A percentile compares a stretch with the other conserved stretches of the same genome.
These are phyloP conservation scores for Apeira syringaria DNA, from an alignment of 2,888 invertebrate species.

Conservation along the genomic window DNA sequence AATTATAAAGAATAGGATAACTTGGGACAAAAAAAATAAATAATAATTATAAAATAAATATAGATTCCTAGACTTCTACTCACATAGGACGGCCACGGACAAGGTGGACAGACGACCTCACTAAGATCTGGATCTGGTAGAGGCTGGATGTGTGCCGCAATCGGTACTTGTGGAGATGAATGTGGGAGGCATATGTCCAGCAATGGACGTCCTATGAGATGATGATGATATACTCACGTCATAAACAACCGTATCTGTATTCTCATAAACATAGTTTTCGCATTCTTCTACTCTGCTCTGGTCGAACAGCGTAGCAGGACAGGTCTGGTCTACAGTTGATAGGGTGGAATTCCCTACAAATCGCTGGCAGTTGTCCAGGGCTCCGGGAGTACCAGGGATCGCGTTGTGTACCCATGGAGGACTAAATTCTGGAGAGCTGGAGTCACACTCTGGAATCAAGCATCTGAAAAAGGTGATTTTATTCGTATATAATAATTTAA, in stretches of 20 bases:
- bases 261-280: slow-evolving; percentile 55
- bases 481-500: too few species aligned
- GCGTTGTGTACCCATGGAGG: slow-evolving; percentile 46
- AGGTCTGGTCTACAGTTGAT: slow-evolving; percentile 57
- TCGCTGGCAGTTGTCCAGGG: slow-evolving; percentile 70
- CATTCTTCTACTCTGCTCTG: slow-evolving; percentile 38
- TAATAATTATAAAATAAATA: too few species aligned
- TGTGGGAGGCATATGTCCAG: too few species aligned
- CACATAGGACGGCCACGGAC: too few species aligned
- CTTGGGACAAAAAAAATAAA: too few species aligned
- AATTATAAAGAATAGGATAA: too few species aligned
- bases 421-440: slow-evolving; percentile 7
- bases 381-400: slow-evolving; percentile 46
- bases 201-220: too few species aligned
- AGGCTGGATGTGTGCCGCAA: too few species aligned
- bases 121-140: too few species aligned
- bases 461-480: slow-evolving; percentile 24
- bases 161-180: too few species aligned
- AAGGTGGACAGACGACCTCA: too few species aligned
- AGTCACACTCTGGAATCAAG: slow-evolving; percentile 26
- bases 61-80: too few species aligned
- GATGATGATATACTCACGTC: slow-evolving; percentile 61
- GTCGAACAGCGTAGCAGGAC: slow-evolving; percentile 54
- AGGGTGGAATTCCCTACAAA: slow-evolving; percentile 42
- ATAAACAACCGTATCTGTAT: slow-evolving; percentile 61